A percentile compares a stretch with the other conserved stretches of the same genome.
Conservation (phyloP, 2,113 vertebrate genomes). For the Oenanthe melanoleuca region DNA sequence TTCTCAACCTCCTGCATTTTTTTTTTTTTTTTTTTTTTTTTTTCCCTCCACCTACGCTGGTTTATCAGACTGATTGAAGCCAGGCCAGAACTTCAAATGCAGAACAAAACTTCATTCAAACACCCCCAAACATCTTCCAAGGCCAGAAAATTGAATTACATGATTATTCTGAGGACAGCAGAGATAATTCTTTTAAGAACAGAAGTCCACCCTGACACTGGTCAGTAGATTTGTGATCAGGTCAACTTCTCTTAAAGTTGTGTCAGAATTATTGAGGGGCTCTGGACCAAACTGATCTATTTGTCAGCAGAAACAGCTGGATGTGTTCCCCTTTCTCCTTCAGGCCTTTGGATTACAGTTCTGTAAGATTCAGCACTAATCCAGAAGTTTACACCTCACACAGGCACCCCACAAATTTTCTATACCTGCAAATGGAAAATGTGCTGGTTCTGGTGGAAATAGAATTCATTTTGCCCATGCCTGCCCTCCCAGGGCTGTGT, state of each 20-base stretch:
- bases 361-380: not conserved
- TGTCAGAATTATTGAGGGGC: not conserved
- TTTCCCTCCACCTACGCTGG: not conserved
- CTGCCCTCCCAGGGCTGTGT: not conserved
- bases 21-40: not conserved
- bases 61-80: not conserved
- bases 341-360: not conserved
- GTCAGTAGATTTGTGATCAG: not conserved
- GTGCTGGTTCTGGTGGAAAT: not conserved
- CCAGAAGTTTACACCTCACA: not conserved
- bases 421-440: not conserved
- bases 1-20: slow-evolving; percentile 38
- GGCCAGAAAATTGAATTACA: not conserved
- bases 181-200: not conserved
- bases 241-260: not conserved
- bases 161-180: not conserved
- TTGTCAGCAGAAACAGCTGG: not conserved
- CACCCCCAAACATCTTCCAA: not conserved
- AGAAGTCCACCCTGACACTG: not conserved
- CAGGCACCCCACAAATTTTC: not conserved
- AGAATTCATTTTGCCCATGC: not conserved
- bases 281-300: not conserved
- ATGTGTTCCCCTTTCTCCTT: not conserved
- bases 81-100: not conserved
- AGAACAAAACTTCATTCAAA: not conserved